phyloP scores from a whole-genome alignment of 2,797 vertebrate genomes.

The Petrocephalus schoutedeni region DNA sequence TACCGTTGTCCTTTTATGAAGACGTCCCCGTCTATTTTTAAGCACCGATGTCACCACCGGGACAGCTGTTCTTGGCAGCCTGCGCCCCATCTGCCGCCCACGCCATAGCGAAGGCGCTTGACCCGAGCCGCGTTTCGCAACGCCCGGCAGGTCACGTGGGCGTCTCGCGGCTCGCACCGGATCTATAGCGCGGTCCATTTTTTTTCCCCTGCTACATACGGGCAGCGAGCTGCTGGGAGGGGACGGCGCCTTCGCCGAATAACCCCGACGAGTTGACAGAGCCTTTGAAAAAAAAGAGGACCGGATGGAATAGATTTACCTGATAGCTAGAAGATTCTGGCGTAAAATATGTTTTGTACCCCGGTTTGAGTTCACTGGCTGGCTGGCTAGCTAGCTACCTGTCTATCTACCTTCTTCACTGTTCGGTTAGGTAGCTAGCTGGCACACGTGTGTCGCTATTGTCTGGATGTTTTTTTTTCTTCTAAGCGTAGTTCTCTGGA shows the following conservation, averaged over 20 bases:
- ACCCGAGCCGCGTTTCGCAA: background rate
- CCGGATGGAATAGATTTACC: background rate
- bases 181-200: background rate
- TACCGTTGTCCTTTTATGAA: background rate
- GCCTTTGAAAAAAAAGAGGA: background rate
- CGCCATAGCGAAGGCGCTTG: background rate
- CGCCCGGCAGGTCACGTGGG: background rate
- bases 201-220: background rate
- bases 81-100: background rate
- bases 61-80: background rate
- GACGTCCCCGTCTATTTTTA: background rate
- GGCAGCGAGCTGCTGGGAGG: background rate
- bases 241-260: background rate
- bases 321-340: background rate
- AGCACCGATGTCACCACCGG: background rate
- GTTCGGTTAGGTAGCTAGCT: background rate
- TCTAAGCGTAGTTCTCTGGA: background rate
- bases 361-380: background rate
- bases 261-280: background rate
- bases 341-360: background rate
- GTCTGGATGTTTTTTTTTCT: background rate
- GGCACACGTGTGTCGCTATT: slow-evolving; percentile 3
- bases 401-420: background rate
- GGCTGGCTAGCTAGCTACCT: slow-evolving; percentile 11
- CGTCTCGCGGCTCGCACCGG: background rate